phyloP scores from a whole-genome alignment of 1,140 invertebrate species.

The Microplitis mediator region DNA sequence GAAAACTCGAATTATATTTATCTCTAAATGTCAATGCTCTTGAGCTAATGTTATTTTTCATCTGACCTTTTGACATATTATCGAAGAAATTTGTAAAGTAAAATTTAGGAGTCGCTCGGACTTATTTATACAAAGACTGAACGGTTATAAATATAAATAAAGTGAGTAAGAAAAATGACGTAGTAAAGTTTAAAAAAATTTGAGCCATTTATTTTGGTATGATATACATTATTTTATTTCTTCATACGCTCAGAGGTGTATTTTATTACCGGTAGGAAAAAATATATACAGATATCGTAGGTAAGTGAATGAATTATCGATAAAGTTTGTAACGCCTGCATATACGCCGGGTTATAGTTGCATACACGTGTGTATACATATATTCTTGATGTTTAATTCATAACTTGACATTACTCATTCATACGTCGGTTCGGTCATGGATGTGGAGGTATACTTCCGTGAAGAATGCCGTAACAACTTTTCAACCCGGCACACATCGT shows the following conservation, averaged over 20 bases:
- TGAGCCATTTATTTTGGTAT: too few species aligned
- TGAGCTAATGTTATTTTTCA: too few species aligned
- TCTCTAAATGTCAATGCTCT: too few species aligned
- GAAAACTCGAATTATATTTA: too few species aligned
- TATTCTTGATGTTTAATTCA: conserved; percentile 52
- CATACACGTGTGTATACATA: conserved; percentile 30
- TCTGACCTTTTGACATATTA: too few species aligned
- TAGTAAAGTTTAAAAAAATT: too few species aligned
- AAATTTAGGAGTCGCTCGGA: too few species aligned
- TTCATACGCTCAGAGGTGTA: neutral
- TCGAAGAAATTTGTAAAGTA: too few species aligned
- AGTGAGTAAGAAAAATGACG: neutral
- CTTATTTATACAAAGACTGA: too few species aligned
- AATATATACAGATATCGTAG: neutral
- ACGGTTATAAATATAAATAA: too few species aligned
- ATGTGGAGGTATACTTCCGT: conserved; percentile 38
- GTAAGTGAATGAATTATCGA: conserved; percentile 17
- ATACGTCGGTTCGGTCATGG: conserved; percentile 44
- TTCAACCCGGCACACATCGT: neutral
- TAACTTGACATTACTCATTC: conserved; percentile 51
- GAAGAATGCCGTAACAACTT: conserved; percentile 53
- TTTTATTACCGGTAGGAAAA: neutral
- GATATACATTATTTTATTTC: neutral
- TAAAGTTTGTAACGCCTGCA: conserved; percentile 24
- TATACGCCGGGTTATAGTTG: neutral